Percentiles rank a stretch among this genome's conserved stretches.
Conservation (phyloP, 2,888 invertebrate genomes). For the Leptinotarsa rubiginosa region DNA sequence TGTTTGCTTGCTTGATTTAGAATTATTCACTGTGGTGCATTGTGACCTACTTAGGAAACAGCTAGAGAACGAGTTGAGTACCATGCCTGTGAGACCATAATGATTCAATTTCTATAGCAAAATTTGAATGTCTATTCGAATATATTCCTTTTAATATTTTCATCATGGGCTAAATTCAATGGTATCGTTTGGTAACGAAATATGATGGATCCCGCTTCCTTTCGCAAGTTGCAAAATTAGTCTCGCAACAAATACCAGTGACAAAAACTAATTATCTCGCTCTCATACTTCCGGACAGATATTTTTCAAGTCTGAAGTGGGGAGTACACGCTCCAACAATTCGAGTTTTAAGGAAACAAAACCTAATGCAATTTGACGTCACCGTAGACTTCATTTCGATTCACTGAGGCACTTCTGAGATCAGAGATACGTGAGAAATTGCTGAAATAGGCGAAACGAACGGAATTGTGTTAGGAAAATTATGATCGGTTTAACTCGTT, state of each 20-base stretch:
- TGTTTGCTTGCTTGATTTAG: too few species aligned
- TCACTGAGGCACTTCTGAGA: conserved; percentile 5
- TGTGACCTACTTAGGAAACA: too few species aligned
- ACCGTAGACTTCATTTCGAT: conserved; percentile 14
- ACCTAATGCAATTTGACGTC: conserved; percentile 31
- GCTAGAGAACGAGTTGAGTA: too few species aligned
- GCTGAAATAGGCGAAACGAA: conserved; percentile 27
- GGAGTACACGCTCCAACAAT: conserved; percentile 26
- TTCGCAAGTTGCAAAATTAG: too few species aligned
- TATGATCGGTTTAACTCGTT: conserved; percentile 27
- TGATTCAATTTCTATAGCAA: too few species aligned
- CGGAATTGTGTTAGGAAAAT: conserved; percentile 33
- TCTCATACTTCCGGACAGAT: background rate
- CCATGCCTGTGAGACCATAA: too few species aligned
- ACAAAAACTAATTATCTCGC: background rate
- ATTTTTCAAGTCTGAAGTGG: background rate
- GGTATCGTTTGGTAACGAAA: too few species aligned
- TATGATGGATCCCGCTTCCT: too few species aligned
- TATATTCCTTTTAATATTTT: too few species aligned
- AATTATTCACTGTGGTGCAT: too few species aligned
- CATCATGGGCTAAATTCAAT: too few species aligned
- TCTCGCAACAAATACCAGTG: background rate
- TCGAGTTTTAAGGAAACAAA: conserved; percentile 13
- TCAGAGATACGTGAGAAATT: conserved; percentile 21
- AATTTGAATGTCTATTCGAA: too few species aligned